Conservation (phyloP, 1,140 invertebrate genomes). For the Psix sp. region DNA sequence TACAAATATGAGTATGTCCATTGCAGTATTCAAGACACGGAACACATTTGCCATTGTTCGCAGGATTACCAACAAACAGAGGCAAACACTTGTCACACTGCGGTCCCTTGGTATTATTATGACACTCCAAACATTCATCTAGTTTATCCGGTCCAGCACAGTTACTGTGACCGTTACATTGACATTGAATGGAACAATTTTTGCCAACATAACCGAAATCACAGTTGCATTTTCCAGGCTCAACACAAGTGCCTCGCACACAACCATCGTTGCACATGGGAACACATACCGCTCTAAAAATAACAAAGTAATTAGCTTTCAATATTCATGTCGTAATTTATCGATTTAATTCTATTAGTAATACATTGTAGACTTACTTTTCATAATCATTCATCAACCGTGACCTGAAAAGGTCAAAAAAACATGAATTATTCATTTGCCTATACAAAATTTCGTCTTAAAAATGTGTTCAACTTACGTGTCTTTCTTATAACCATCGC, state of each 20-base stretch:
- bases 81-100: conserved; percentile 93
- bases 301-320: conserved; percentile 5
- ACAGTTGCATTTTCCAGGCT: conserved; percentile 91
- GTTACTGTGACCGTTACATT: conserved; percentile 95
- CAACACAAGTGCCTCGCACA: conserved; percentile 89
- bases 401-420: background rate
- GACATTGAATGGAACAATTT: conserved; percentile 94
- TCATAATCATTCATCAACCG: conserved; percentile 24
- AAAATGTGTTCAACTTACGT: conserved; percentile 55
- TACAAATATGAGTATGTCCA: conserved; percentile 90
- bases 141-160: conserved; percentile 91
- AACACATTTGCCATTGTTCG: conserved; percentile 89
- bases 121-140: conserved; percentile 89
- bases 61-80: conserved; percentile 93
- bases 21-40: conserved; percentile 93
- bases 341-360: background rate
- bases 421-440: background rate
- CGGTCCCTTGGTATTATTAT: conserved; percentile 93
- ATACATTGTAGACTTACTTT: conserved; percentile 53
- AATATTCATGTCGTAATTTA: background rate
- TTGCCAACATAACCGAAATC: conserved; percentile 96
- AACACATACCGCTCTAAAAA: conserved; percentile 79
- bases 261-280: conserved; percentile 94
- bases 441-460: conserved; percentile 19
- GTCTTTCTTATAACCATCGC: conserved; percentile 84